Conservation (phyloP, 1,140 invertebrate species). For the Sesamia nonagrioides region DNA sequence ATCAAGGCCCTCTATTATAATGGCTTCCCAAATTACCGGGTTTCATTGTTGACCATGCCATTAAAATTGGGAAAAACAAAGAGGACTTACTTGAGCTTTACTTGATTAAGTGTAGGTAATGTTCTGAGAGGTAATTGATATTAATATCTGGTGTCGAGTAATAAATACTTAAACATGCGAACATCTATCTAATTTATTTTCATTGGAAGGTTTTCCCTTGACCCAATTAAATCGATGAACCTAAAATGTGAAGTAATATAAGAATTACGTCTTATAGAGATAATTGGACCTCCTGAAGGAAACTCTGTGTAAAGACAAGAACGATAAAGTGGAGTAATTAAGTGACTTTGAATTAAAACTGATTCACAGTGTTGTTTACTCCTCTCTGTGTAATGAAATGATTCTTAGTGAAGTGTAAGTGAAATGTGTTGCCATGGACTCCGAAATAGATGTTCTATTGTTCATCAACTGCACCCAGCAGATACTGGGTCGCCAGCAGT, state of each 20-base stretch:
- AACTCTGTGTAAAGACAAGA: not conserved
- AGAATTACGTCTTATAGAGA: not conserved
- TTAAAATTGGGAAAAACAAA: slow-evolving; percentile 17
- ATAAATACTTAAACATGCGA: not conserved
- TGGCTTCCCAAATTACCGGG: slow-evolving; percentile 9
- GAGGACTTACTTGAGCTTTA: slow-evolving; percentile 29
- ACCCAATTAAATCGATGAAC: not conserved
- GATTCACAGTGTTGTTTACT: not conserved
- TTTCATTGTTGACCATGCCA: slow-evolving; percentile 18
- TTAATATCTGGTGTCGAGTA: slow-evolving; percentile 29
- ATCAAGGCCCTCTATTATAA: slow-evolving; percentile 23
- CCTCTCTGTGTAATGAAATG: not conserved
- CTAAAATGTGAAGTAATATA: not conserved
- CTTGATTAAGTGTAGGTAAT: not conserved
- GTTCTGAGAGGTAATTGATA: slow-evolving; percentile 2
- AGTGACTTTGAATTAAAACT: slow-evolving; percentile 11
- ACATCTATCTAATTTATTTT: slow-evolving; percentile 15
- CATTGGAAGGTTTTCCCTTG: slow-evolving; percentile 9
- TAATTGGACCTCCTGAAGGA: slow-evolving; percentile 1
- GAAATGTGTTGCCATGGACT: slow-evolving; percentile 69
- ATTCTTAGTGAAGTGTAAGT: slow-evolving; percentile 33
- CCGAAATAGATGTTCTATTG: slow-evolving; percentile 77
- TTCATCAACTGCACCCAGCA: slow-evolving; percentile 82
- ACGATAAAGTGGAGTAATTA: not conserved
- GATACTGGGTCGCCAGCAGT: slow-evolving; percentile 67